Evolutionary conservation across 2,113 vertebrate genomes (phyloP).

Genomic region (Urocynchramus pylzowi): DNA sequence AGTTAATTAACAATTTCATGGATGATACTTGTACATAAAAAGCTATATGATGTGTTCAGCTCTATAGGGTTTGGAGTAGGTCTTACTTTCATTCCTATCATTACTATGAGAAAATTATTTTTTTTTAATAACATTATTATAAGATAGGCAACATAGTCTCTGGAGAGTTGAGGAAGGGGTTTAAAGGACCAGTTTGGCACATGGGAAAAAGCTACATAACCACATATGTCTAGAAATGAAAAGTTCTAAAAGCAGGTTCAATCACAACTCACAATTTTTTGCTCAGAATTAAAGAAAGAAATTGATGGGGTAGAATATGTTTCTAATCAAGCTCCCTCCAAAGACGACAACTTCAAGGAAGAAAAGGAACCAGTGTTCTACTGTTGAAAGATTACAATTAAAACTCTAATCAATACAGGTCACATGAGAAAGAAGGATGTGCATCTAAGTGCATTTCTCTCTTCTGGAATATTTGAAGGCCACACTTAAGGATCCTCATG

Average conservation of each 20-base stretch:
- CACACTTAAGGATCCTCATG: not conserved
- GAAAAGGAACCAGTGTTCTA: not conserved
- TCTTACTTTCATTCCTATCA: not conserved
- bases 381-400: not conserved
- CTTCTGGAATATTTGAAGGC: not conserved
- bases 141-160: not conserved
- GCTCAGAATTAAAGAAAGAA: not conserved
- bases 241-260: not conserved
- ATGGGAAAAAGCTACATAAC: not conserved
- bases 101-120: not conserved
- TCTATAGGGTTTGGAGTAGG: not conserved
- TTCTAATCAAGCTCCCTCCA: not conserved
- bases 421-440: not conserved
- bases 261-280: not conserved
- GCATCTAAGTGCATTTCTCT: not conserved
- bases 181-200: not conserved
- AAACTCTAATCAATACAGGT: not conserved
- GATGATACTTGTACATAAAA: not conserved
- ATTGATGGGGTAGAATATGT: not conserved
- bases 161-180: not conserved
- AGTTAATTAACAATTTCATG: not conserved
- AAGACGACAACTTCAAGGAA: not conserved
- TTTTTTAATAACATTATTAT: not conserved
- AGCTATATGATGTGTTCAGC: not conserved
- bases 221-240: not conserved